Evolutionary conservation across 1,140 invertebrate genomes (phyloP).

Genomic region (Musca vetustissima): DNA sequence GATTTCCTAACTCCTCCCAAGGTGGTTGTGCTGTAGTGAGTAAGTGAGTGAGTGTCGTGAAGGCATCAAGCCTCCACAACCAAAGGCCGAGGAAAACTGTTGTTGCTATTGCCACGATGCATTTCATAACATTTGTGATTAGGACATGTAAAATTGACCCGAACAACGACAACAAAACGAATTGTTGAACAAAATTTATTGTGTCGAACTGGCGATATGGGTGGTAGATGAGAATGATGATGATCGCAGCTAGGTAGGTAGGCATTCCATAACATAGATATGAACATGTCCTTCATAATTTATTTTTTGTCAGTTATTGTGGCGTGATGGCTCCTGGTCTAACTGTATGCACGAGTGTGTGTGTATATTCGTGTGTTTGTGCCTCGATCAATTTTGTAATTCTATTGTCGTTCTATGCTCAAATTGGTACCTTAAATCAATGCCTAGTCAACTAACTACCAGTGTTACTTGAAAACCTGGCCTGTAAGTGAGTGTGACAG

Average conservation of each 20-base stretch:
- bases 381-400: not conserved
- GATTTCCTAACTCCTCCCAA: conserved; percentile 20
- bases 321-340: not conserved
- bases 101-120: conserved; percentile 1
- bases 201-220: conserved; percentile 3
- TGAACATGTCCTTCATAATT: not conserved
- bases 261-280: too few relatives aligned
- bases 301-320: conserved; percentile 1
- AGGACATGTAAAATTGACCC: conserved; percentile 8
- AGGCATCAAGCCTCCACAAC: not conserved
- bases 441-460: conserved; percentile 18
- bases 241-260: too few relatives aligned
- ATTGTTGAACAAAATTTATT: conserved; percentile 18
- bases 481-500: too few relatives aligned
- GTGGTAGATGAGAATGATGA: not conserved
- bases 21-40: not conserved
- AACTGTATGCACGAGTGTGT: not conserved
- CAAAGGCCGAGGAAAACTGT: not conserved
- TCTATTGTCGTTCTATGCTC: conserved; percentile 19
- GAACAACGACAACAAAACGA: not conserved
- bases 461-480: conserved; percentile 12
- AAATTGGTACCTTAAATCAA: conserved; percentile 21
- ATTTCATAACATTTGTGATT: conserved; percentile 10
- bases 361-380: not conserved
- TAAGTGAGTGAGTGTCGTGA: too few relatives aligned